Evolutionary conservation across 2,888 invertebrate genomes (phyloP).

Genomic region (Unio pictorum): DNA sequence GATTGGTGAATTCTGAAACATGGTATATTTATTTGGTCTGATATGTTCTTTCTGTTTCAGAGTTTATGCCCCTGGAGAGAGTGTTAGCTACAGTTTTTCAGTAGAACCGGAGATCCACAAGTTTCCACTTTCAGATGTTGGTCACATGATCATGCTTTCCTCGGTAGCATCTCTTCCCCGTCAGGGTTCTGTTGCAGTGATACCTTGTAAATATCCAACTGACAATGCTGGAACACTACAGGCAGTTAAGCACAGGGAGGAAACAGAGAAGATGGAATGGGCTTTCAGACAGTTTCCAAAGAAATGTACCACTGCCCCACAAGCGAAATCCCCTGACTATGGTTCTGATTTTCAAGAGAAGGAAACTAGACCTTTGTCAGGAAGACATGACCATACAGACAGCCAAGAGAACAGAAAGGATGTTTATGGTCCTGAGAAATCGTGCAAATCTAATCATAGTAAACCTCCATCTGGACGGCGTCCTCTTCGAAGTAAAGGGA

Average conservation of each 20-base stretch:
- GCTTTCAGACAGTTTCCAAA: constrained; percentile 1
- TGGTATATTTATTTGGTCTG: neutral
- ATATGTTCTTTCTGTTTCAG: constrained; percentile 47
- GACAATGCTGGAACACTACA: constrained; percentile 12
- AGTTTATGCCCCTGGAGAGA: constrained; percentile 80
- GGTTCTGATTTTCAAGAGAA: too few species aligned
- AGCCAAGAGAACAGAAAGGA: too few species aligned
- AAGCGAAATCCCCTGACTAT: too few species aligned
- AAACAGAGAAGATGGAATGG: constrained; percentile 6
- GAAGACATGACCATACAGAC: too few species aligned
- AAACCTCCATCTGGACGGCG: too few species aligned
- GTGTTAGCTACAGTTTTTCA: constrained; percentile 75
- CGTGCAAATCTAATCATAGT: too few species aligned
- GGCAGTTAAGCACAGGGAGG: constrained; percentile 8
- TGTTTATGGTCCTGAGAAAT: too few species aligned
- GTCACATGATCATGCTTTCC: constrained; percentile 73
- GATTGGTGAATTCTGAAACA: too few species aligned
- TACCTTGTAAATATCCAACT: constrained; percentile 31
- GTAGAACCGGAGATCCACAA: constrained; percentile 59
- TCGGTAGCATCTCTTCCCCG: constrained; percentile 70
- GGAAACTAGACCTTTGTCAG: too few species aligned
- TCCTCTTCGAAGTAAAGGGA: too few species aligned
- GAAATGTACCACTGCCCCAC: neutral
- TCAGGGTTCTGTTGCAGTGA: constrained; percentile 26
- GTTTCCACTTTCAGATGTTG: constrained; percentile 59